Conservation (phyloP, 2,797 vertebrate species). For the Lagocephalus sceleratus region DNA sequence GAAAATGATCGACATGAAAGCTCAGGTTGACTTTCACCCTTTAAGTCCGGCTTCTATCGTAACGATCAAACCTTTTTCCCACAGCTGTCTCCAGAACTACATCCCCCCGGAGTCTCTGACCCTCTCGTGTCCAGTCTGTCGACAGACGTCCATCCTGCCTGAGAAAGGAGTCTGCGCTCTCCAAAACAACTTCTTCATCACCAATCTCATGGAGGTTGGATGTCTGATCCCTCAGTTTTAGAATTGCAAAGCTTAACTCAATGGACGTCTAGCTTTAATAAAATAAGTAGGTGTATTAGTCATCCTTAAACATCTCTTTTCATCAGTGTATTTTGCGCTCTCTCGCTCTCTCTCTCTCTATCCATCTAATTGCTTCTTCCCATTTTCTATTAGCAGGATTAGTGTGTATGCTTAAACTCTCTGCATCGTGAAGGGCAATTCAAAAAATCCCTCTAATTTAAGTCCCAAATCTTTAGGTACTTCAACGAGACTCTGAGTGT, state of each 20-base stretch:
- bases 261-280: no score
- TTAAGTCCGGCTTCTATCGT: background rate
- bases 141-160: conserved; percentile 93
- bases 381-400: no score
- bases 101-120: conserved; percentile 95
- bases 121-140: conserved; percentile 91
- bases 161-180: conserved; percentile 90
- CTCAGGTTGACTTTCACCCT: background rate
- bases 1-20: background rate
- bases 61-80: conserved; percentile 13
- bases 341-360: no score
- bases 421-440: no score
- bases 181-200: conserved; percentile 98
- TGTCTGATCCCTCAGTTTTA: conserved; percentile 7
- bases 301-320: no score
- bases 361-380: no score
- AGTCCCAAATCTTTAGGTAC: conserved; percentile 62
- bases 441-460: no score
- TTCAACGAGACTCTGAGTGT: conserved; percentile 87
- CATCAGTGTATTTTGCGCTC: no score
- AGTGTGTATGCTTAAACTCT: no score
- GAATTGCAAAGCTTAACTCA: no score
- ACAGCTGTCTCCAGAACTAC: conserved; percentile 95
- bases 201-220: conserved; percentile 90
- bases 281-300: no score